A percentile compares a stretch with the other conserved stretches of the same genome.
phyloP scores from a whole-genome alignment of 2,113 vertebrate genomes.

The Bubo blakistoni region DNA sequence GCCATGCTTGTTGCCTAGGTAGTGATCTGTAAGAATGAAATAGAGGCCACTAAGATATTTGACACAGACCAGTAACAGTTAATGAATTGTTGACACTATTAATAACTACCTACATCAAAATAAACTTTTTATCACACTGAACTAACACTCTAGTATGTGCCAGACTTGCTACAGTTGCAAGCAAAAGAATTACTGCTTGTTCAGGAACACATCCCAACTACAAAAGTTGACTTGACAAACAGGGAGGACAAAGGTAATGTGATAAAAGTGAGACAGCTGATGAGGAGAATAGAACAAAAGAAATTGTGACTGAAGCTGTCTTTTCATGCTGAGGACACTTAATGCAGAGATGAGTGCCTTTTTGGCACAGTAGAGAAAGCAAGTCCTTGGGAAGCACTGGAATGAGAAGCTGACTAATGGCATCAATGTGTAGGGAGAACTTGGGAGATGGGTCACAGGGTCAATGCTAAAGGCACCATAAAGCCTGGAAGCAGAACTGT shows the following conservation, averaged over 20 bases:
- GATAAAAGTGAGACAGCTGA: background rate
- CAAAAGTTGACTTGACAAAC: background rate
- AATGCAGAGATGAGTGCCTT: background rate
- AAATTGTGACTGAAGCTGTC: background rate
- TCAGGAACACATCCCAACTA: background rate
- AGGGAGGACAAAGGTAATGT: background rate
- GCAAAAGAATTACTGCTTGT: background rate
- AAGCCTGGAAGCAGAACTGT: background rate
- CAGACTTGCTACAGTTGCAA: background rate
- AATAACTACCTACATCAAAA: background rate
- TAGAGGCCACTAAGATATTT: background rate
- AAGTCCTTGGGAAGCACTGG: background rate
- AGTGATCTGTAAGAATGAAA: background rate
- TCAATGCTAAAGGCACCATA: background rate
- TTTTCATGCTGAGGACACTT: background rate
- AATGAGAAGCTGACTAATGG: background rate
- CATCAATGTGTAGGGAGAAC: background rate
- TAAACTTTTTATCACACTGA: background rate
- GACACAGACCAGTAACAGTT: background rate
- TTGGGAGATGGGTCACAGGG: background rate
- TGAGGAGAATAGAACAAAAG: background rate
- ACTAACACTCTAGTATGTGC: background rate
- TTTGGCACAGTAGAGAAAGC: background rate
- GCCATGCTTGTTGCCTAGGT: background rate
- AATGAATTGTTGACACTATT: background rate